A percentile compares a stretch with the other conserved stretches of the same genome.
Conservation (phyloP, 2,797 vertebrate genomes). For the Falco novaeseelandiae region DNA sequence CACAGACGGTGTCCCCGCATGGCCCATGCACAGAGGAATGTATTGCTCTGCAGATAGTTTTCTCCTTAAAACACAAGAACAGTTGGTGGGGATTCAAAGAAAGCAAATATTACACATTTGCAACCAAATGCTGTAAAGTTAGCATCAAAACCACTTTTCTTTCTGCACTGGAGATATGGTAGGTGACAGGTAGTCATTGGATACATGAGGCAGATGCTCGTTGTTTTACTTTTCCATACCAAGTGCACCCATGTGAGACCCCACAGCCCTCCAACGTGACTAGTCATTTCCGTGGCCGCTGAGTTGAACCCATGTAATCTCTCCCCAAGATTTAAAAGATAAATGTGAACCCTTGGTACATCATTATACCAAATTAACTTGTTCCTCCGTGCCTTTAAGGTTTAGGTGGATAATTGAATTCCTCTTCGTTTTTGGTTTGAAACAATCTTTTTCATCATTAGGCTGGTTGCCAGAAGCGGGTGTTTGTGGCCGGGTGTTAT, state of each 20-base stretch:
- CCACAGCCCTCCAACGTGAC: neutral
- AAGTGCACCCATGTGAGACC: neutral
- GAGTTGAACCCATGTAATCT: neutral
- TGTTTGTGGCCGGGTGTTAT: conserved; percentile 47
- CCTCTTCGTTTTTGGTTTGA: neutral
- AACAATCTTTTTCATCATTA: conserved; percentile 61
- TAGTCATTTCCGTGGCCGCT: neutral
- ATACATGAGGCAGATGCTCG: neutral
- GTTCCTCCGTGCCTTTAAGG: neutral
- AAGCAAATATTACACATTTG: neutral
- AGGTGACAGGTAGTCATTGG: neutral
- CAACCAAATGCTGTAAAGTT: neutral
- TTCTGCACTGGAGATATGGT: neutral
- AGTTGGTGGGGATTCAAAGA: neutral
- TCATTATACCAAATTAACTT: conserved; percentile 20
- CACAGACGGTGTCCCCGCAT: neutral
- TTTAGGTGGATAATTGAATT: conserved; percentile 50
- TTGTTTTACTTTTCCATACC: conserved; percentile 9
- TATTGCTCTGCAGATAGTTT: neutral
- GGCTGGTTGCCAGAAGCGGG: conserved; percentile 53
- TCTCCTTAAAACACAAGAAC: neutral
- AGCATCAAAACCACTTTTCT: neutral
- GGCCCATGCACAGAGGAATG: neutral
- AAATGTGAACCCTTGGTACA: neutral
- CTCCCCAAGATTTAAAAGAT: conserved; percentile 23